Conservation (phyloP, 2,113 vertebrate genomes). For the Tragelaphus strepsiceros region DNA sequence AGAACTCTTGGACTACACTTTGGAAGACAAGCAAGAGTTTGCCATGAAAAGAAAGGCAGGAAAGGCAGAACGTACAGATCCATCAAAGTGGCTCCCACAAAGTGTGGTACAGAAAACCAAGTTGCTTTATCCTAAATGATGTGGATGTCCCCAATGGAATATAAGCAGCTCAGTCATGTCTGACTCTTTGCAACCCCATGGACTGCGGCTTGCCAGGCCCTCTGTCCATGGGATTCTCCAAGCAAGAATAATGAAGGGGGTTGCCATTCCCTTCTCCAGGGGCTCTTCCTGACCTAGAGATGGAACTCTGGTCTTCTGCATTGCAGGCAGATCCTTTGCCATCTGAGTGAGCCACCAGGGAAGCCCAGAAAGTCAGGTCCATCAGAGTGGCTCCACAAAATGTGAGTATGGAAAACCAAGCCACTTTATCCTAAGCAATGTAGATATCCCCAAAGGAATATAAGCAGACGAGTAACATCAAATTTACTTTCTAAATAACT, state of each 20-base stretch:
- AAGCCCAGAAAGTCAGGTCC: not conserved
- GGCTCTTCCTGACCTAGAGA: not conserved
- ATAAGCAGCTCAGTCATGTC: not conserved
- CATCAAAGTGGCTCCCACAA: not conserved
- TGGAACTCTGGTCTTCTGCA: not conserved
- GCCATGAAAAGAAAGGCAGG: not conserved
- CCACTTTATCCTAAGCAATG: not conserved
- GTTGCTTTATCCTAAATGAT: not conserved
- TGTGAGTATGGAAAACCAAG: not conserved
- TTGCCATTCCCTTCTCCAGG: not conserved
- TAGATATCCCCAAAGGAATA: not conserved
- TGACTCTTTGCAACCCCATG: not conserved
- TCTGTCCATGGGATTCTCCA: not conserved
- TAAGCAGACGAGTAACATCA: not conserved
- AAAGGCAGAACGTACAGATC: not conserved
- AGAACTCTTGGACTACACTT: not conserved
- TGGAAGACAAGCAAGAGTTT: not conserved
- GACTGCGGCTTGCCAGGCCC: not conserved
- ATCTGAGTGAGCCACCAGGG: not conserved
- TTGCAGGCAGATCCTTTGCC: not conserved
- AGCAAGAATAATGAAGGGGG: not conserved
- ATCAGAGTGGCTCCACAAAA: not conserved
- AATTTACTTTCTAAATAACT: not conserved
- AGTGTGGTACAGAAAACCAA: not conserved
- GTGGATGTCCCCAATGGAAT: not conserved